Conservation (phyloP, 2,888 invertebrate species). For the Lasius platythorax region DNA sequence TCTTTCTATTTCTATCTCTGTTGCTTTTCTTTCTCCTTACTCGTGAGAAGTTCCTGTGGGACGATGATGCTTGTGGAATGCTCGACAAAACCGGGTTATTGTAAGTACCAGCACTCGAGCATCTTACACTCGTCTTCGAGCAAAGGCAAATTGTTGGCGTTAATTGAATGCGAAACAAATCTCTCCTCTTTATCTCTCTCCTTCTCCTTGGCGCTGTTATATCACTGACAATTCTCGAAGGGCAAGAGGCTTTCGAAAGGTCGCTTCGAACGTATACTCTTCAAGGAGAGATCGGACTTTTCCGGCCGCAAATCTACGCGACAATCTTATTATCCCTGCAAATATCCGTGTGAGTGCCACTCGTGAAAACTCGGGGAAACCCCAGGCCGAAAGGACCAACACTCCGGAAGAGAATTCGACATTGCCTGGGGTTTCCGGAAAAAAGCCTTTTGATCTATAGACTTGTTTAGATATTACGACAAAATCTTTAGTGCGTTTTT, state of each 20-base stretch:
- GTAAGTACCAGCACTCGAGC: constrained; percentile 80
- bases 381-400: neutral
- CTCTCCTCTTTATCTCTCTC: constrained; percentile 44
- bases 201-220: constrained; percentile 27
- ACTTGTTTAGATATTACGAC: constrained; percentile 44
- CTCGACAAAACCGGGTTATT: constrained; percentile 83
- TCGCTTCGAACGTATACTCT: constrained; percentile 56
- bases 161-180: constrained; percentile 78
- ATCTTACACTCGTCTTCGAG: constrained; percentile 78
- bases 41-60: constrained; percentile 15
- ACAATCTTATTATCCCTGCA: constrained; percentile 68
- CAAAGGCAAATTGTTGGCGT: constrained; percentile 82
- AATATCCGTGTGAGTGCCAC: constrained; percentile 63
- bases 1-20: constrained; percentile 24
- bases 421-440: constrained; percentile 45
- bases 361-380: constrained; percentile 54
- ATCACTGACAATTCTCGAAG: constrained; percentile 22
- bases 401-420: neutral
- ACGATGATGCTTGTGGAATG: constrained; percentile 52
- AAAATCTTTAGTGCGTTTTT: neutral
- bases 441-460: constrained; percentile 63
- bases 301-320: constrained; percentile 19
- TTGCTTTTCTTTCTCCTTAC: constrained; percentile 39
- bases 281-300: constrained; percentile 30
- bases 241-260: constrained; percentile 63